phyloP scores from a whole-genome alignment of 2,797 vertebrate species.

The Pitangus sulphuratus region DNA sequence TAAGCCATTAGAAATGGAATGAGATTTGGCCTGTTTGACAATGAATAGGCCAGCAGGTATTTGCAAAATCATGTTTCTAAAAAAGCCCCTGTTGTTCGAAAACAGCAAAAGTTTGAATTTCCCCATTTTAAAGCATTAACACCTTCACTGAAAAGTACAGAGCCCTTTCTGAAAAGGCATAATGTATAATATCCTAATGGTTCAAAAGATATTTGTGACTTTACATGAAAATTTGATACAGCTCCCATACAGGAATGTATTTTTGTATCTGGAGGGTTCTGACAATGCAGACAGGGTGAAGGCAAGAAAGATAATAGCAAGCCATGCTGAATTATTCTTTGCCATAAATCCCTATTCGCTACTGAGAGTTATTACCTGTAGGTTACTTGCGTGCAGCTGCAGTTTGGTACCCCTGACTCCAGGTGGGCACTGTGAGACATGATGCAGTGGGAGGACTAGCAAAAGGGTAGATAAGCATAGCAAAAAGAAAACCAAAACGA shows the following conservation, averaged over 20 bases:
- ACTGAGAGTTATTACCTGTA: accelerated
- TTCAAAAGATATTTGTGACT: background rate
- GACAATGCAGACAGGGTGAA: background rate
- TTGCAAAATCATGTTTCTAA: background rate
- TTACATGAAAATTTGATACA: background rate
- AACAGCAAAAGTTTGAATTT: background rate
- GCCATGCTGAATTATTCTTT: background rate
- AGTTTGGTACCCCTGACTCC: background rate
- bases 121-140: background rate
- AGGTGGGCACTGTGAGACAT: background rate
- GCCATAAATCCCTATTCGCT: too few species aligned
- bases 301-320: background rate
- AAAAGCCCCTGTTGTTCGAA: background rate
- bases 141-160: background rate
- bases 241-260: background rate
- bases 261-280: background rate
- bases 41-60: background rate
- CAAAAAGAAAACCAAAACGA: background rate
- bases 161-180: background rate
- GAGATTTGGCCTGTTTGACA: background rate
- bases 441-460: background rate
- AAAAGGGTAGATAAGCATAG: background rate
- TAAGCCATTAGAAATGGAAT: background rate
- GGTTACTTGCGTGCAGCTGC: background rate
- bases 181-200: background rate